Evolutionary conservation across 1,140 invertebrate genomes (phyloP).

Genomic region (Laupala kohalensis): DNA sequence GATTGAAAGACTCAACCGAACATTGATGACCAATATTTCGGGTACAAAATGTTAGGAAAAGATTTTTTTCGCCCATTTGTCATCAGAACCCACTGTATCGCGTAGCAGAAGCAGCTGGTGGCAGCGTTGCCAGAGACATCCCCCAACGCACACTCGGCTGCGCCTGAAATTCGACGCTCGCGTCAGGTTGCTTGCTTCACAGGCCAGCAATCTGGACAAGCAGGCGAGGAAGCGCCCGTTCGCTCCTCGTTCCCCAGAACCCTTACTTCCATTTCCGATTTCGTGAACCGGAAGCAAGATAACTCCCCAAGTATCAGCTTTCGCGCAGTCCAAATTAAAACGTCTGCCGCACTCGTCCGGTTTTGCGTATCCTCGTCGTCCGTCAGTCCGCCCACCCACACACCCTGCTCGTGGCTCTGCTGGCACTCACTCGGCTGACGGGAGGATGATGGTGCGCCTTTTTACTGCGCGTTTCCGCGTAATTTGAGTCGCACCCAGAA

Average conservation of each 20-base stretch:
- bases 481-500: neutral
- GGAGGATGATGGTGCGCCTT: neutral
- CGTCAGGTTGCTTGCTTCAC: neutral
- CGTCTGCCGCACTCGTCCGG: neutral
- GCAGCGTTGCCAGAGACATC: too few relatives aligned
- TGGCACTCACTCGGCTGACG: too few relatives aligned
- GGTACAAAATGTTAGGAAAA: too few relatives aligned
- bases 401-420: too few relatives aligned
- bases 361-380: neutral
- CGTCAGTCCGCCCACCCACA: neutral
- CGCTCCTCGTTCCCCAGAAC: neutral
- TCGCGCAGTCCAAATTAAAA: neutral
- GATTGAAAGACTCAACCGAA: too few relatives aligned
- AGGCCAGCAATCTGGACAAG: neutral
- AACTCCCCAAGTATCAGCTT: neutral
- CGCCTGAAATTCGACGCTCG: neutral
- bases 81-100: too few relatives aligned
- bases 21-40: too few relatives aligned
- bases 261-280: neutral
- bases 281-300: neutral
- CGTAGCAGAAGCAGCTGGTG: too few relatives aligned
- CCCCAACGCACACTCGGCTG: neutral
- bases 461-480: neutral
- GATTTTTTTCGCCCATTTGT: too few relatives aligned
- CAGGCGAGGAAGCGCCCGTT: neutral